Base-by-base conservation (phyloP, 1,140 invertebrate species). In the Drosophila quadrilineata region DNA sequence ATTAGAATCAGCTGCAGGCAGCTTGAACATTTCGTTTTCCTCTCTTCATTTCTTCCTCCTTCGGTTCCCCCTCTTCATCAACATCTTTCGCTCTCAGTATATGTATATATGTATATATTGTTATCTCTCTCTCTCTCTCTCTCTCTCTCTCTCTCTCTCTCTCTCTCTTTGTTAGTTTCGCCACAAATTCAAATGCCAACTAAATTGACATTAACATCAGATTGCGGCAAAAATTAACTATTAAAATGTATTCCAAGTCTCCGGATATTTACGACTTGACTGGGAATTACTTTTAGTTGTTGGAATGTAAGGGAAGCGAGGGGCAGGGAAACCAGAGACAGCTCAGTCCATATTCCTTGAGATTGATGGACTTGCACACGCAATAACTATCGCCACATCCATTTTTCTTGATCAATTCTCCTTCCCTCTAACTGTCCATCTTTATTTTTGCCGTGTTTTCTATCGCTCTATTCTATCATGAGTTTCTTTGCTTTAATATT, bases 181-280 rank as follows among this genome's bases (percentile, higher is more conserved):
- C 48, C 31, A 22, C 48, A 49, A 49, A 49, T 36, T 35, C 12
- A 35, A 38, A 9, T 52, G 38, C 38, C 52, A 56, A 33, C 26
- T 38, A 50, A 59, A 59, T 59, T 59, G 57, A 50, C 49, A 59
- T 59, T 59, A 59, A 50, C 49, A 59, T 59, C 57, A 31, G 57
- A 50, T 50, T 50, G 57, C 24, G 17, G 50, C 24, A 31, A 50
- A n/a, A n/a, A 59, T 59, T 59, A 41, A 12, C 43, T 8, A 29
- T 46, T 46, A 26, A 10, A 26, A 58, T 43, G 31, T 54, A 43
- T 12, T 9, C 40, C 16, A 10, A 6, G 10, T 35, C 33, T 35
- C 6, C 4, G 12, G n/a, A n/a, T n/a, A n/a, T n/a, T 29, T 28
- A 8, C 8, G 6, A 24, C 6, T 6, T 8, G 6, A 45, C 22